Base-by-base conservation (phyloP, 1,140 invertebrate species). In the Orius insidiosus region DNA sequence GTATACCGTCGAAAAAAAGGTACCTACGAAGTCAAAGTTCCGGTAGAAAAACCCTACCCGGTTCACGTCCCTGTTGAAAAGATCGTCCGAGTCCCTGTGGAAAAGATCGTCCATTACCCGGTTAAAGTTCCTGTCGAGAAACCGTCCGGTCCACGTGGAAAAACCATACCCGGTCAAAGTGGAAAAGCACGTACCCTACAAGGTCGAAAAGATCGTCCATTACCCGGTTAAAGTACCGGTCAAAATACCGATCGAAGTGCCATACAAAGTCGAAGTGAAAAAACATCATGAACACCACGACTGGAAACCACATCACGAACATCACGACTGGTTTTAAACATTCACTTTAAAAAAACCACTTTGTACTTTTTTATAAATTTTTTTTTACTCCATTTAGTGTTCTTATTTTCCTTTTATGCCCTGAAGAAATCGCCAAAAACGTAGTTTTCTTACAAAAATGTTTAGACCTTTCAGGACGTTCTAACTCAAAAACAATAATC, bases 21-120 rank as follows among this genome's bases (percentile, higher is more conserved):
- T 59, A 10, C 77, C 77, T 78, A 78, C 59, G 61, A 70, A 41
- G 74, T 78, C 32, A 72, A 77, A 55, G 75, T 69, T 52, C 73
- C 66, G 19, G 70, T 76, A 2, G 62, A 67, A 52, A 56, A 58
- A 33, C 69, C 76, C 9, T 70, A 72, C 52, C 68, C 74, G 45
- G 74, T 78, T 14, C 51, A 63, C 53, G 70, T 56, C 1, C 49
- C 48, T 0, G 45, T 53, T 7, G 53, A 54, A 18, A 51, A 54
- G 18, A 33, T 38, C 11, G 54, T 55, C n/a, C 63, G 63, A 2
- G 74, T 75, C 59, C 72, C 76, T 52, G 71, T 79, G n/a, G 72
- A 78, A 54, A 79, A 75, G 55, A 65, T 65, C 15, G 72, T 78
- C 10, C 75, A 69, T 11, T 37, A 40, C 9, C 46, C 47, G 53